A percentile compares a stretch with the other conserved stretches of the same genome.
Conservation (phyloP, 37 sponge, comb jelly and placozoan species). For the Halichondria panicea region DNA sequence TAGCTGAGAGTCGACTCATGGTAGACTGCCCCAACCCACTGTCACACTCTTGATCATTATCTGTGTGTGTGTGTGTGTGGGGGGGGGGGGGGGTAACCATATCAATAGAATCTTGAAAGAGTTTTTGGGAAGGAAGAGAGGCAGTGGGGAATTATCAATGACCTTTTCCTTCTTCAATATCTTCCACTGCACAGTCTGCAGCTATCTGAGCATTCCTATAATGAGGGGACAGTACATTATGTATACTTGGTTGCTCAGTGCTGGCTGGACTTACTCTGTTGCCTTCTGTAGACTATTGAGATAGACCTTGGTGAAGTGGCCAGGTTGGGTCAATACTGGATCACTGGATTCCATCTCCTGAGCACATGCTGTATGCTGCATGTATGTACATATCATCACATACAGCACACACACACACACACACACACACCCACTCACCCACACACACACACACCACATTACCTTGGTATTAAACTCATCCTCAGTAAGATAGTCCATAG, state of each 20-base stretch:
- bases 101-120: neutral
- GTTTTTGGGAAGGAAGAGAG: neutral
- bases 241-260: neutral
- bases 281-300: neutral
- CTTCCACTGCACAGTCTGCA: constrained; percentile 11
- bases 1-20: constrained; percentile 8
- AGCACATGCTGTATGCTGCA: too few relatives aligned
- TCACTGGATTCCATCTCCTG: too few relatives aligned
- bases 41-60: neutral
- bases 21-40: constrained; percentile 9
- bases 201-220: neutral
- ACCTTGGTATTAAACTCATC: too few relatives aligned
- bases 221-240: constrained; percentile 3
- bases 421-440: too few relatives aligned
- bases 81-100: neutral
- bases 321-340: too few relatives aligned
- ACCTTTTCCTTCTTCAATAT: constrained; percentile 5
- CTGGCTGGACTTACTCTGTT: neutral
- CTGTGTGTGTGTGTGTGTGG: constrained; percentile 33
- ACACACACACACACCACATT: too few relatives aligned
- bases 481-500: neutral
- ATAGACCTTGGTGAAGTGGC: neutral
- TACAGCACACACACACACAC: too few relatives aligned
- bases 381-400: too few relatives aligned
- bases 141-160: neutral